Evolutionary conservation across 2,113 vertebrate species (phyloP), one percentile per base, ranked within the genome.

Genomic region (Nanger granti): DNA sequence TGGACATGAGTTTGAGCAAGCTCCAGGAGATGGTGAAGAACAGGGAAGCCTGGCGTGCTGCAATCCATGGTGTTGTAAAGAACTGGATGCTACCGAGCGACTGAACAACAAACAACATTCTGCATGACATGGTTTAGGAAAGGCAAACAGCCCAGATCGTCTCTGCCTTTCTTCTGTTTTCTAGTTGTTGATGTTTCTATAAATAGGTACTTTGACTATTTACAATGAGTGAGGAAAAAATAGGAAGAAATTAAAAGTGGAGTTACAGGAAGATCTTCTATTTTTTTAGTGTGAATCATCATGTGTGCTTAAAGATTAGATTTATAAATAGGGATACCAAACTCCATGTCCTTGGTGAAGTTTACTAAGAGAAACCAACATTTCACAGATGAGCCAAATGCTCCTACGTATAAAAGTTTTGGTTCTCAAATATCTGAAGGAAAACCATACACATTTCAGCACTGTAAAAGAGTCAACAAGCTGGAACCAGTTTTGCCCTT

Each of bases 401-500:
- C n/a, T 91, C 80, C n/a, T 93, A 83, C 37, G 76, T 41, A 4
- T 55, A 37, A 73, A 87, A 87, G 62, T 91, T 87, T 94, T 49
- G 62, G 54, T 84, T 94, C 83, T 92, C 54, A 94, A 64, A 84
- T 76, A 97, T 69, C 57, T 87, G 47, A n/a, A 73, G 29, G 87
- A 88, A 91, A 55, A 87, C 55, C 82, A 44, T 34, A 69, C 14
- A 49, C 60, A 95, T 87, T 93, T 93, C 59, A 95, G 54, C 44
- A 62, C 59, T 91, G 10, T 44, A 95, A 14, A 86, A 80, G 37
- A 82, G 37, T 44, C 91, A 91, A 91, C 94, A 60, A 97, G 94
- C 17, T 87, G 73, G 93, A 95, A 91, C 87, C 73, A 57, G 87
- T 88, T 94, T 95, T 93, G 87, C 55, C 54, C 54, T 94, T 84